A percentile compares a stretch with the other conserved stretches of the same genome.
Conservation (phyloP, 2,888 invertebrate genomes). For the Habroteleia sp. region DNA sequence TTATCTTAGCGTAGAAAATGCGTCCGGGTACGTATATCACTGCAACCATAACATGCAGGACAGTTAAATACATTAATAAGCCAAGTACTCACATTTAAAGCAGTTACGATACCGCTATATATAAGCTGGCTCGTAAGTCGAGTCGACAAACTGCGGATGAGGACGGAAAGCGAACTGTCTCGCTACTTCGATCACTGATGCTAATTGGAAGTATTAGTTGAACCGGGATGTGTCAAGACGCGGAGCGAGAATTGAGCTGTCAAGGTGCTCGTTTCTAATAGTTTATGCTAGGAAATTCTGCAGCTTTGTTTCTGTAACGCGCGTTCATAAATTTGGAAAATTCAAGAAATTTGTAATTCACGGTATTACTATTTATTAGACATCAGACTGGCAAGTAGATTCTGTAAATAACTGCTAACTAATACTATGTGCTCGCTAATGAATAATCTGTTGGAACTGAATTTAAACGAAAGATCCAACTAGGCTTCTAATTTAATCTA, state of each 20-base stretch:
- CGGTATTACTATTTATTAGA: conserved; percentile 4
- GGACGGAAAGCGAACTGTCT: conserved; percentile 29
- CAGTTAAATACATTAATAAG: conserved; percentile 47
- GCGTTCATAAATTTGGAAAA: conserved; percentile 20
- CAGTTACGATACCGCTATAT: conserved; percentile 33
- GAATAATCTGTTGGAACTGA: conserved; percentile 8
- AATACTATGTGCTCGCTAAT: conserved; percentile 12
- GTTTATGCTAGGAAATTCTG: conserved; percentile 5
- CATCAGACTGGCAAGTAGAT: not conserved
- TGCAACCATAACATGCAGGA: conserved; percentile 11
- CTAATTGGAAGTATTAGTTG: conserved; percentile 53
- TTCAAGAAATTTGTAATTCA: not conserved
- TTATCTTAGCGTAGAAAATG: too few species aligned
- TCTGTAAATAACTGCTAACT: conserved; percentile 6
- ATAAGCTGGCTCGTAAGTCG: conserved; percentile 43
- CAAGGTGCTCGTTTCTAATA: conserved; percentile 6
- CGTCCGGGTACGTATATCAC: conserved; percentile 2
- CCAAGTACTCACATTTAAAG: conserved; percentile 37
- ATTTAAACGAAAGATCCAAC: conserved; percentile 21
- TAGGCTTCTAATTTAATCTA: conserved; percentile 46
- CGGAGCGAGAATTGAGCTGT: conserved; percentile 33
- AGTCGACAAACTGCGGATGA: conserved; percentile 31
- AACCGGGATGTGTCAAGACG: conserved; percentile 25
- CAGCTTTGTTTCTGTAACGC: conserved; percentile 10
- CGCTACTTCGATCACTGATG: conserved; percentile 37